Percentiles rank a stretch among this genome's conserved stretches.
These are phyloP conservation scores for Tridacna crocea DNA, from an alignment of 2,888 invertebrate genomes.

Conservation along the genomic window DNA sequence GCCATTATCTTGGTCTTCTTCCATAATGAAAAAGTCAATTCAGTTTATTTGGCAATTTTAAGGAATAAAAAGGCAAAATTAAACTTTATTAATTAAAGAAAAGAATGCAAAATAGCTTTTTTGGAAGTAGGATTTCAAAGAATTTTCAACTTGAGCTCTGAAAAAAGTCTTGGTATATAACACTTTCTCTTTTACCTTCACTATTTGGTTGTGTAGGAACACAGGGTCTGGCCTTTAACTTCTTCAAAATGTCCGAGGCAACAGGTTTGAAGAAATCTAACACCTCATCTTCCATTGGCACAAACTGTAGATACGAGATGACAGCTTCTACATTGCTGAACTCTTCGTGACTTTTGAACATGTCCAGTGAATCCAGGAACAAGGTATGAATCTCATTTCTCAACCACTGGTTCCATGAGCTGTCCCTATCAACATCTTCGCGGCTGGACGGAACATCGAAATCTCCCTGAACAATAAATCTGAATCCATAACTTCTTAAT, in stretches of 20 bases:
- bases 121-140: too few relatives aligned
- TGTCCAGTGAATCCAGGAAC: conserved; percentile 80
- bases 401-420: conserved; percentile 84
- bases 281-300: conserved; percentile 82
- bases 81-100: too few relatives aligned
- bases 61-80: too few relatives aligned
- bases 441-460: conserved; percentile 84
- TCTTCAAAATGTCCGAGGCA: conserved; percentile 78
- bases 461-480: conserved; percentile 84
- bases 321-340: conserved; percentile 77
- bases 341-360: conserved; percentile 78
- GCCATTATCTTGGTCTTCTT: too few relatives aligned
- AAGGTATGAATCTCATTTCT: conserved; percentile 79
- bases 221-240: conserved; percentile 78
- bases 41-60: too few relatives aligned
- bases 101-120: too few relatives aligned
- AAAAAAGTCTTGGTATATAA: too few relatives aligned
- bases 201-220: conserved; percentile 77
- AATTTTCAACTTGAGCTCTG: too few relatives aligned
- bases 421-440: conserved; percentile 83
- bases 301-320: conserved; percentile 81
- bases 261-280: conserved; percentile 83
- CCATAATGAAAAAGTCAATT: too few relatives aligned
- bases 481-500: conserved; percentile 83
- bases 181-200: conserved; percentile 60